Conservation (phyloP, 2,888 invertebrate species). For the Julus scanicus region DNA sequence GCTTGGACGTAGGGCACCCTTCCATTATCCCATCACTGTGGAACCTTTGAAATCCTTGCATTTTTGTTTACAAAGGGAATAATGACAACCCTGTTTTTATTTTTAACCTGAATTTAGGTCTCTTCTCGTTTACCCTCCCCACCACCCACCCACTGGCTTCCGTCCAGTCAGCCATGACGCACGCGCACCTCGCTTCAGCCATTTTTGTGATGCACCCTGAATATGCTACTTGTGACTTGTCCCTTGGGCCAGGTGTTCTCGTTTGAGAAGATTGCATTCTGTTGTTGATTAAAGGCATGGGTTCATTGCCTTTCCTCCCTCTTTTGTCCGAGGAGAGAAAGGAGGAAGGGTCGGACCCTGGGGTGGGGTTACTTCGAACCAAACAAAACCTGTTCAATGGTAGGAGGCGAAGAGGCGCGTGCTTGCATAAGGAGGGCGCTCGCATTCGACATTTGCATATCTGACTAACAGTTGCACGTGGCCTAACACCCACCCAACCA, state of each 20-base stretch:
- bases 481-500: conserved; percentile 3
- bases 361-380: conserved; percentile 5
- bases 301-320: conserved; percentile 16
- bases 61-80: conserved; percentile 2
- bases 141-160: background rate
- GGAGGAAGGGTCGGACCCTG: conserved; percentile 33
- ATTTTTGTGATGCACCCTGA: background rate
- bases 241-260: conserved; percentile 33
- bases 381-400: background rate
- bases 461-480: conserved; percentile 33
- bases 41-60: background rate
- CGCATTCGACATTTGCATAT: background rate
- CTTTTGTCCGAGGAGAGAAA: conserved; percentile 33
- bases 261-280: conserved; percentile 33
- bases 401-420: conserved; percentile 33
- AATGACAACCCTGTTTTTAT: background rate
- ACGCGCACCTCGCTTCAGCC: background rate
- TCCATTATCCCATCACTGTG: background rate
- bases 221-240: conserved; percentile 18
- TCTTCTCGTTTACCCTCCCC: background rate
- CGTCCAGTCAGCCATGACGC: background rate
- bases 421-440: conserved; percentile 7
- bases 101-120: background rate
- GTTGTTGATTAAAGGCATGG: conserved; percentile 25
- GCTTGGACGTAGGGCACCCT: background rate